Evolutionary conservation across 37 sponge, comb jelly and placozoan genomes (phyloP).

Genomic region (Aplysina aerophoba): DNA sequence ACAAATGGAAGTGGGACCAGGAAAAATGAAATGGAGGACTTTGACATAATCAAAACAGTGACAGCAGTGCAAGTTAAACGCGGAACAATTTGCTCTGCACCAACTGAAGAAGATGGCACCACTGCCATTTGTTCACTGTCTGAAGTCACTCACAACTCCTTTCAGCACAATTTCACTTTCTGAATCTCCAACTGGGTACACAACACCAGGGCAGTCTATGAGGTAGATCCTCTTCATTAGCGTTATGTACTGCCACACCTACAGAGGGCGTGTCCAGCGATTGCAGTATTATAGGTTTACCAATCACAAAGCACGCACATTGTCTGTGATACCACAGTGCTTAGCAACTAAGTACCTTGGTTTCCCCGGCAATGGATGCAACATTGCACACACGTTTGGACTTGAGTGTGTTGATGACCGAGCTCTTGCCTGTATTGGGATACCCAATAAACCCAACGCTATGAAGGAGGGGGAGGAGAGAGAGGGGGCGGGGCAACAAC

Average conservation of each 20-base stretch:
- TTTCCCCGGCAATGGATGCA: conserved; percentile 97
- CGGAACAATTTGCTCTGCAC: no score
- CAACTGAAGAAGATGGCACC: no score
- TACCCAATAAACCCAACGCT: conserved; percentile 99
- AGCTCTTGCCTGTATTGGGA: conserved; percentile 98
- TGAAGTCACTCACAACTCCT: conserved; percentile 82
- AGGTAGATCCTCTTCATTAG: conserved; percentile 92
- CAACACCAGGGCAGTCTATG: conserved; percentile 99
- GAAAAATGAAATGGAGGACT: no score
- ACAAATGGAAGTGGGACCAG: not conserved
- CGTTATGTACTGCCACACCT: conserved; percentile 99
- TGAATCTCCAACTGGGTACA: conserved; percentile 90
- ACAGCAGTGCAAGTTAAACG: no score
- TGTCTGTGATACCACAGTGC: no score
- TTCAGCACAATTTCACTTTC: conserved; percentile 97
- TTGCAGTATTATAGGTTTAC: not conserved
- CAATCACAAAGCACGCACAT: not conserved
- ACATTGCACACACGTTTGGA: conserved; percentile 96
- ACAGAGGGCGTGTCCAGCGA: not conserved
- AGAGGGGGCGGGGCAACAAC: not conserved
- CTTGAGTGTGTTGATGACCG: conserved; percentile 94
- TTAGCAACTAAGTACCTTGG: conserved; percentile 67
- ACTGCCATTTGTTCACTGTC: no score
- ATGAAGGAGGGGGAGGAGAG: not conserved
- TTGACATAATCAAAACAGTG: no score